Conservation (phyloP, 2,888 invertebrate genomes). For the Pandemis cinnamomeana region DNA sequence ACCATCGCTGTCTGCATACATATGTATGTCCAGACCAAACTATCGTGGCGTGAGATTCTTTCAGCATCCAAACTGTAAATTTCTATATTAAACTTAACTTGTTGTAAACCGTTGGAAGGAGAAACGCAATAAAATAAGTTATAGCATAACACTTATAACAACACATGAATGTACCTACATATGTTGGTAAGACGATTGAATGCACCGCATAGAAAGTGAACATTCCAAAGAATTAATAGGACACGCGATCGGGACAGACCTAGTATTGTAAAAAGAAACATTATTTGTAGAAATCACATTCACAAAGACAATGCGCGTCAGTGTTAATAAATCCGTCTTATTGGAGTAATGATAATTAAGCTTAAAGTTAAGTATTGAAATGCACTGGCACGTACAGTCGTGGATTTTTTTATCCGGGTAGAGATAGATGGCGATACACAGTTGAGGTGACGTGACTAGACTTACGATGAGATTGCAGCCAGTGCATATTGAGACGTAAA, state of each 20-base stretch:
- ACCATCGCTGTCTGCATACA: background rate
- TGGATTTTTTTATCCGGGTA: constrained; percentile 58
- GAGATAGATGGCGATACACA: constrained; percentile 56
- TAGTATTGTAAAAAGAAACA: constrained; percentile 17
- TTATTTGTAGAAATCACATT: constrained; percentile 21
- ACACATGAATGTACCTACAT: constrained; percentile 18
- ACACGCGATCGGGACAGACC: constrained; percentile 36
- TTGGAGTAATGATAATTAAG: background rate
- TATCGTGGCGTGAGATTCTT: background rate
- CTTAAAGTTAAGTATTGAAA: background rate
- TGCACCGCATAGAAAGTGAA: constrained; percentile 41
- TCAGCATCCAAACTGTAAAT: background rate
- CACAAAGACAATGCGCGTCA: background rate
- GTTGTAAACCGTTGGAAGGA: background rate
- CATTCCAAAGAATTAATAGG: constrained; percentile 41
- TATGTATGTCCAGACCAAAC: background rate
- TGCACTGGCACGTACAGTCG: constrained; percentile 50
- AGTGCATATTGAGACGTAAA: constrained; percentile 65
- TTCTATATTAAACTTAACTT: background rate
- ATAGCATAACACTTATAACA: constrained; percentile 7
- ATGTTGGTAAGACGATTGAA: constrained; percentile 34
- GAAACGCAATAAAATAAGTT: background rate
- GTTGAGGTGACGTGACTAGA: constrained; percentile 64
- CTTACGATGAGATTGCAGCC: constrained; percentile 56
- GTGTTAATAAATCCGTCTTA: background rate